These are phyloP conservation scores for Epistrophe grossulariae DNA, from an alignment of 2,888 invertebrate genomes.

Conservation along the genomic window DNA sequence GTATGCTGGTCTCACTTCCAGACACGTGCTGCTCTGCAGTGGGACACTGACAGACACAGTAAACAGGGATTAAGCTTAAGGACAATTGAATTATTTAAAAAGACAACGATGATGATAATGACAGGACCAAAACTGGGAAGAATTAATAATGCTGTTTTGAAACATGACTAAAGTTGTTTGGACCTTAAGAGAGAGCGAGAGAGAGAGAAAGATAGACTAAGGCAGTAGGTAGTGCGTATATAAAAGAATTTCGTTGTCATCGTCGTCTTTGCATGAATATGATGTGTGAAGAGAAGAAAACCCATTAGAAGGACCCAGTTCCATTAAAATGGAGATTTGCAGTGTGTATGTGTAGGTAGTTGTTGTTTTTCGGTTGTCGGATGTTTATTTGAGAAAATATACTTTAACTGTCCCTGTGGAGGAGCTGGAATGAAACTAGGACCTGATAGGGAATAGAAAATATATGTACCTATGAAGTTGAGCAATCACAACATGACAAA, in stretches of 20 bases:
- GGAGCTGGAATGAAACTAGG: not conserved
- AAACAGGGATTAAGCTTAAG: constrained; percentile 63
- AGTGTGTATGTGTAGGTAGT: not conserved
- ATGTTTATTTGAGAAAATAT: constrained; percentile 24
- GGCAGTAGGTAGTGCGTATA: not conserved
- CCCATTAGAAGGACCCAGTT: constrained; percentile 44
- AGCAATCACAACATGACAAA: not conserved
- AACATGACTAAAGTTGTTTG: constrained; percentile 50
- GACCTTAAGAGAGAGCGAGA: not conserved
- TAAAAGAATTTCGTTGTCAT: not conserved
- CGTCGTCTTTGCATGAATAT: constrained; percentile 26
- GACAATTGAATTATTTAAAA: constrained; percentile 66
- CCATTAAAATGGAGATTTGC: constrained; percentile 7
- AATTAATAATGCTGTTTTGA: constrained; percentile 67
- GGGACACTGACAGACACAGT: constrained; percentile 35
- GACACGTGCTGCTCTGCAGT: constrained; percentile 33
- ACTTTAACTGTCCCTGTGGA: not conserved
- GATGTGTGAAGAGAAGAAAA: constrained; percentile 56
- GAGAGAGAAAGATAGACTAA: too few relatives aligned
- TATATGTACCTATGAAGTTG: not conserved
- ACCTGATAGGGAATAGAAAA: not conserved
- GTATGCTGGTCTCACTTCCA: not conserved
- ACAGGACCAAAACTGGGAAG: constrained; percentile 50
- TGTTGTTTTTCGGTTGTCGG: not conserved
- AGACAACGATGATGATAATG: constrained; percentile 60